These are phyloP conservation scores for Triplophysa rosa DNA, from an alignment of 2,113 vertebrate genomes.

Conservation along the genomic window DNA sequence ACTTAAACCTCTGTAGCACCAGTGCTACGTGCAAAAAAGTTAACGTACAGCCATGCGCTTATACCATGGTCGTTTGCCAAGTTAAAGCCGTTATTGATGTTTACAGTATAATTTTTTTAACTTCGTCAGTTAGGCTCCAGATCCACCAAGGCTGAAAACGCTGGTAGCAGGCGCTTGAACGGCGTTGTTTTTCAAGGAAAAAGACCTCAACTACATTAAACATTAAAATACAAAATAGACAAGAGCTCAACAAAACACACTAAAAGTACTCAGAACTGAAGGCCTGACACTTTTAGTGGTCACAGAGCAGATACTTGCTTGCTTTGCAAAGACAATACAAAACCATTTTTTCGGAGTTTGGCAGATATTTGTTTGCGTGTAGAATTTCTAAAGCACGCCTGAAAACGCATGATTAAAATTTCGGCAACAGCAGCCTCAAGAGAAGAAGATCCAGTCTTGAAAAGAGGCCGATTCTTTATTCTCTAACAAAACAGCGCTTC, in stretches of 20 bases:
- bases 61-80: no score
- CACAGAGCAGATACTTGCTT: constrained; percentile 53
- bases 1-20: no score
- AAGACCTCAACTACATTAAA: not conserved
- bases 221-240: not conserved
- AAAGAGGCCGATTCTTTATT: not conserved
- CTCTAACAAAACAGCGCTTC: not conserved
- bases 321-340: constrained; percentile 62
- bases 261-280: constrained; percentile 53
- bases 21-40: no score
- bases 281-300: constrained; percentile 55
- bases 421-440: constrained; percentile 71
- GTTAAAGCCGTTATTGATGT: no score
- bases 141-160: no score
- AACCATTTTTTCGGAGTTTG: constrained; percentile 64
- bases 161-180: no score
- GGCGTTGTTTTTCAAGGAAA: no score
- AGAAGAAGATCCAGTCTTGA: constrained; percentile 14
- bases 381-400: constrained; percentile 54
- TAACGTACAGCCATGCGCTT: no score
- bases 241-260: constrained; percentile 44
- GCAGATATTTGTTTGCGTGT: constrained; percentile 50
- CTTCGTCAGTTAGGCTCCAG: no score
- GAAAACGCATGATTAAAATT: constrained; percentile 68
- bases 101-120: no score